Percentiles rank a stretch among this genome's conserved stretches.
Evolutionary conservation across 2,113 vertebrate species (phyloP).

Genomic region (Addax nasomaculatus): DNA sequence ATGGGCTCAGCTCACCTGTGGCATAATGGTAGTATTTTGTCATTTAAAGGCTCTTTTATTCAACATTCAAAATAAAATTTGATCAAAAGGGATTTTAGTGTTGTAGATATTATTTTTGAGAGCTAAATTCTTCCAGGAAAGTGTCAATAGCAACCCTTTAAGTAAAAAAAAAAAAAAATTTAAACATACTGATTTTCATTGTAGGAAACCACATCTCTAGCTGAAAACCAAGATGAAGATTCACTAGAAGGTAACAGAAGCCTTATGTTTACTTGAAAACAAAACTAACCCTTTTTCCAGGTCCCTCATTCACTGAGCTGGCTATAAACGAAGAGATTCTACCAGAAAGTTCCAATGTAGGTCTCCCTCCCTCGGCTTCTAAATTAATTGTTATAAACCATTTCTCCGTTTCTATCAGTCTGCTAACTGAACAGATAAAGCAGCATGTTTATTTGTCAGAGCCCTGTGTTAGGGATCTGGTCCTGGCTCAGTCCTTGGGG

Average conservation of each 20-base stretch:
- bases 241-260: conserved; percentile 43
- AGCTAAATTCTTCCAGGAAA: not conserved
- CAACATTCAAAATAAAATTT: not conserved
- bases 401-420: not conserved
- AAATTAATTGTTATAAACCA: not conserved
- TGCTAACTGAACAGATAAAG: not conserved
- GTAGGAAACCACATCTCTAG: conserved; percentile 13
- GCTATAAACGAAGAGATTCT: not conserved
- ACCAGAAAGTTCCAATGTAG: not conserved
- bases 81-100: not conserved
- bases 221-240: conserved; percentile 19
- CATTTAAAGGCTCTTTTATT: not conserved
- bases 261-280: not conserved
- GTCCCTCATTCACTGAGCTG: not conserved
- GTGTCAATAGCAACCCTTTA: not conserved
- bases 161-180: not conserved
- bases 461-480: no score
- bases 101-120: not conserved
- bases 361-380: not conserved
- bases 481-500: not conserved
- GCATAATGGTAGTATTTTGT: not conserved
- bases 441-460: not conserved
- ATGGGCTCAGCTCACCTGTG: not conserved
- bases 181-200: not conserved
- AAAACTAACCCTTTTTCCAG: not conserved